Evolutionary conservation across 2,888 invertebrate genomes (phyloP), one percentile per base, ranked within the genome.

Genomic region (Norana najaformis): DNA sequence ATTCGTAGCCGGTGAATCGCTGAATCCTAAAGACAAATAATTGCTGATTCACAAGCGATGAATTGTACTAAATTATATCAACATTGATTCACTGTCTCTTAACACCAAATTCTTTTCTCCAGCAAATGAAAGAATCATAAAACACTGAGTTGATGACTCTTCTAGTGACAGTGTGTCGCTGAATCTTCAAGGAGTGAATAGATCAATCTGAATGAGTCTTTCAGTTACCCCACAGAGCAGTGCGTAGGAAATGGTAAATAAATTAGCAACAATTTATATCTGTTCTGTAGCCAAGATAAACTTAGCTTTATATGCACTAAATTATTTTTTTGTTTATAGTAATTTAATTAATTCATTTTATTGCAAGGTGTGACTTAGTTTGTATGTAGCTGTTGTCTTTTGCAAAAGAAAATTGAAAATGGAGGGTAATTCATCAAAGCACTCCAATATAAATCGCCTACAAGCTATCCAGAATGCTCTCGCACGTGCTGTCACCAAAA

Each of bases 361-460:
- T n/a, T n/a, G n/a, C n/a, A n/a, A n/a, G n/a, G n/a, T n/a, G n/a
- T n/a, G n/a, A n/a, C n/a, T n/a, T n/a, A n/a, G n/a, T n/a, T n/a
- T n/a, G n/a, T n/a, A n/a, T n/a, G n/a, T n/a, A n/a, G n/a, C n/a
- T 69, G 69, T 69, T 69, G 69, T 69, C 69, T 69, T 69, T 69
- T 69, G 69, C 69, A 6, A 8, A 69, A 5, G 30, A n/a, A n/a
- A 11, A 69, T n/a, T 69, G 30, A 69, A 69, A 30, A 30, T 69
- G 69, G 69, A 69, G 69, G 69, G 69, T 69, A 69, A 69, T n/a
- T 69, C 69, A n/a, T 69, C 69, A n/a, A 8, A n/a, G 69, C 69
- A 69, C 69, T 69, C 69, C 69, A n/a, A n/a, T n/a, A n/a, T n/a
- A n/a, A n/a, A n/a, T n/a, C n/a, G n/a, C n/a, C n/a, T n/a, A n/a